A percentile compares a stretch with the other conserved stretches of the same genome.
Evolutionary conservation across 2,888 invertebrate genomes (phyloP).

Genomic region (Aporophyla lueneburgensis): DNA sequence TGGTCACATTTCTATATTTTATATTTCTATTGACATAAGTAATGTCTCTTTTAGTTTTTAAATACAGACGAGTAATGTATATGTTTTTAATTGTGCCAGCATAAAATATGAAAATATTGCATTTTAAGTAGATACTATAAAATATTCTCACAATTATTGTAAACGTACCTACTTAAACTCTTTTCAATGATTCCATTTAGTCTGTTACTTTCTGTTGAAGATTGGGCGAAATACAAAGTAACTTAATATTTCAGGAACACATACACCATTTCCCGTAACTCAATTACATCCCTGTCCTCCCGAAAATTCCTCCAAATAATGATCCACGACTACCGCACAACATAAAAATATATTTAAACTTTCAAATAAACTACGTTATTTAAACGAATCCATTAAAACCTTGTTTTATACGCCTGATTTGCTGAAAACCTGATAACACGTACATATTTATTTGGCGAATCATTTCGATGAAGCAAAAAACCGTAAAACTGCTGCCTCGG

Average conservation of each 20-base stretch:
- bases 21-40: too few species aligned
- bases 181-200: background rate
- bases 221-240: background rate
- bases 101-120: background rate
- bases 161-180: background rate
- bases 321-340: constrained; percentile 42
- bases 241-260: background rate
- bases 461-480: constrained; percentile 29
- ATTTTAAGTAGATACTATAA: background rate
- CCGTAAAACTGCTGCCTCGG: constrained; percentile 28
- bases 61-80: background rate
- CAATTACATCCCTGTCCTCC: constrained; percentile 27
- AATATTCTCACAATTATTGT: background rate
- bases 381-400: constrained; percentile 36
- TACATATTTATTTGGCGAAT: constrained; percentile 29
- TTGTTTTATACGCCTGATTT: constrained; percentile 7
- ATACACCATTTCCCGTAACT: background rate
- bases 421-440: constrained; percentile 19
- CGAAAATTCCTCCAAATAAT: constrained; percentile 37
- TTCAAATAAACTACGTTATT: constrained; percentile 26
- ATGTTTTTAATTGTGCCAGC: background rate
- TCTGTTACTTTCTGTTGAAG: background rate
- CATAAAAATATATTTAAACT: constrained; percentile 45
- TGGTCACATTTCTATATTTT: background rate
- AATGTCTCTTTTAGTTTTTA: background rate